Conservation (phyloP, 30 jellyfish, hydroid and myxozoan species). For the Chironex yamaguchii region DNA sequence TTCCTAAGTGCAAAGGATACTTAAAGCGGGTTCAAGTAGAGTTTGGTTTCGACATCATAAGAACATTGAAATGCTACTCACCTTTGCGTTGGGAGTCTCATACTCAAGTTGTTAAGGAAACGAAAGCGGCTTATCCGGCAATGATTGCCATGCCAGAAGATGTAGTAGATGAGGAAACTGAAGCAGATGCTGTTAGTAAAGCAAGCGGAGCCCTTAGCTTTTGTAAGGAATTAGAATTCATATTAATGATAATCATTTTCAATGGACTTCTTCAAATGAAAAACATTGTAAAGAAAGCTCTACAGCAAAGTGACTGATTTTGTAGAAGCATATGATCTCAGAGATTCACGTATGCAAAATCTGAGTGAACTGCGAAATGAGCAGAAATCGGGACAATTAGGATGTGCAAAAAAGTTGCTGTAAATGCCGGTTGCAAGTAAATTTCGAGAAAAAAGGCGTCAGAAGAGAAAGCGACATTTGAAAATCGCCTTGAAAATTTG, state of each 20-base stretch:
- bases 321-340: constrained; percentile 10
- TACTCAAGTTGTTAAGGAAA: neutral
- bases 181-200: neutral
- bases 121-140: constrained; percentile 4
- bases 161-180: neutral
- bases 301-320: constrained; percentile 28
- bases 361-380: neutral
- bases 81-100: constrained; percentile 20
- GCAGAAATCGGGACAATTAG: too few species aligned
- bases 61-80: neutral
- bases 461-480: too few species aligned
- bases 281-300: constrained; percentile 7
- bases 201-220: constrained; percentile 11
- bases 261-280: constrained; percentile 3
- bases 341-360: constrained; percentile 11
- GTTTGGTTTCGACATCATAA: neutral
- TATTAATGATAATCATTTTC: constrained; percentile 1
- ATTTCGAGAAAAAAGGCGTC: too few species aligned
- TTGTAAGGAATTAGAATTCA: neutral
- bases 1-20: constrained; percentile 11
- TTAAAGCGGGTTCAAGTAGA: neutral
- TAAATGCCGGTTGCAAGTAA: too few species aligned
- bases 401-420: too few species aligned
- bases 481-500: too few species aligned
- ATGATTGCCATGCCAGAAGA: neutral